These are phyloP conservation scores for Drosophila barbarae DNA, from an alignment of 2,888 invertebrate species.

Conservation along the genomic window DNA sequence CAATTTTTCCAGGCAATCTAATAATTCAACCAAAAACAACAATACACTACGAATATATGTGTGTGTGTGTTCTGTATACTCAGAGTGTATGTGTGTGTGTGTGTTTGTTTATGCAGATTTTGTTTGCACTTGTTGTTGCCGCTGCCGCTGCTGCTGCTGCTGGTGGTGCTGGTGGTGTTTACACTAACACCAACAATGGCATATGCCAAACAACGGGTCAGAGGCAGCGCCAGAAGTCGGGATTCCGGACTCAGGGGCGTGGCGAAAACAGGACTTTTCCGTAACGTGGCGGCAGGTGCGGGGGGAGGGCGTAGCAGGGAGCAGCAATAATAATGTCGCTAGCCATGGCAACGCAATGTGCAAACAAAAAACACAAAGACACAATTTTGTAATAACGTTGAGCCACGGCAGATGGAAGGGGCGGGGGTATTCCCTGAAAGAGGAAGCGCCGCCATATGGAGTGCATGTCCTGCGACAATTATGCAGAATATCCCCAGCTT, in stretches of 20 bases:
- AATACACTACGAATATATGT: not conserved
- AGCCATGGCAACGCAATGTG: constrained; percentile 50
- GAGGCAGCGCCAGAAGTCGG: not conserved
- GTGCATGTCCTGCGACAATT: constrained; percentile 39
- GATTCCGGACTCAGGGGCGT: not conserved
- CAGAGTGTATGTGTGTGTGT: constrained; percentile 2
- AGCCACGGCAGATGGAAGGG: not conserved
- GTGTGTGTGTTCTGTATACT: not conserved
- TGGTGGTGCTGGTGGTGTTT: constrained; percentile 11
- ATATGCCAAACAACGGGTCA: constrained; percentile 27
- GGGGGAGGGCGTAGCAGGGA: not conserved
- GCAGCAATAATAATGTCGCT: constrained; percentile 52
- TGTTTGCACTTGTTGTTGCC: constrained; percentile 31
- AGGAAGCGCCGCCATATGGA: constrained; percentile 6
- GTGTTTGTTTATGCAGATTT: constrained; percentile 44
- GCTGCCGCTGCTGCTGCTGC: not conserved
- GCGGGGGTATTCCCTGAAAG: not conserved
- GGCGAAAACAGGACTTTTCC: not conserved
- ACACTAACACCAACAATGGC: constrained; percentile 33
- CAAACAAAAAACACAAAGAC: constrained; percentile 41
- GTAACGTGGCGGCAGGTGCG: not conserved
- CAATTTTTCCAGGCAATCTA: constrained; percentile 67
- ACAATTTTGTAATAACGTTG: constrained; percentile 18
- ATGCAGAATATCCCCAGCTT: constrained; percentile 26
- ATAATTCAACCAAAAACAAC: constrained; percentile 55